These are phyloP conservation scores for Corydoras maculifer DNA, from an alignment of 2,113 vertebrate genomes.

Conservation along the genomic window DNA sequence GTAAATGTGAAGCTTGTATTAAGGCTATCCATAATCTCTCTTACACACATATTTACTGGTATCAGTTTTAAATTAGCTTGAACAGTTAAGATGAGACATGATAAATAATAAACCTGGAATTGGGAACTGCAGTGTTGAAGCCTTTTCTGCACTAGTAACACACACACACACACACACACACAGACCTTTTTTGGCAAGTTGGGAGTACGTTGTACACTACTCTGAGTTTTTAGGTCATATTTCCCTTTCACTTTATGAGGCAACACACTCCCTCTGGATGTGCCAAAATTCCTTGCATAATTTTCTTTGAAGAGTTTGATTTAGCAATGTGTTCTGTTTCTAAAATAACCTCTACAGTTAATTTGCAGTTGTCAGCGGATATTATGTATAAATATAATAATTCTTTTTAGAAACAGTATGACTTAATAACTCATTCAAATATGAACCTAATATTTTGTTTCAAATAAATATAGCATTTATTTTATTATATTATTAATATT, in stretches of 20 bases:
- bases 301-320: conserved; percentile 4
- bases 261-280: background rate
- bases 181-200: background rate
- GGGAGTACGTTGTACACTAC: no score
- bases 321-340: background rate
- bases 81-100: conserved; percentile 58
- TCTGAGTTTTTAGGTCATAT: conserved; percentile 12
- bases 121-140: conserved; percentile 26
- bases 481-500: no score
- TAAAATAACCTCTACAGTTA: no score
- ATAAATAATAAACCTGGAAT: conserved; percentile 58
- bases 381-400: no score
- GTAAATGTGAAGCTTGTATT: background rate
- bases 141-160: background rate
- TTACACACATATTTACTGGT: conserved; percentile 32
- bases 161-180: background rate
- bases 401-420: no score
- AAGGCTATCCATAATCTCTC: background rate
- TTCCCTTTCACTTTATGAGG: conserved; percentile 7
- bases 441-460: no score
- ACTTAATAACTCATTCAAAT: no score
- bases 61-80: conserved; percentile 57
- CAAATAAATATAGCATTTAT: no score
- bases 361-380: no score
- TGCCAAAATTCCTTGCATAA: background rate